Base-by-base conservation (phyloP, 2,797 vertebrate genomes). In the Mycteria americana region DNA sequence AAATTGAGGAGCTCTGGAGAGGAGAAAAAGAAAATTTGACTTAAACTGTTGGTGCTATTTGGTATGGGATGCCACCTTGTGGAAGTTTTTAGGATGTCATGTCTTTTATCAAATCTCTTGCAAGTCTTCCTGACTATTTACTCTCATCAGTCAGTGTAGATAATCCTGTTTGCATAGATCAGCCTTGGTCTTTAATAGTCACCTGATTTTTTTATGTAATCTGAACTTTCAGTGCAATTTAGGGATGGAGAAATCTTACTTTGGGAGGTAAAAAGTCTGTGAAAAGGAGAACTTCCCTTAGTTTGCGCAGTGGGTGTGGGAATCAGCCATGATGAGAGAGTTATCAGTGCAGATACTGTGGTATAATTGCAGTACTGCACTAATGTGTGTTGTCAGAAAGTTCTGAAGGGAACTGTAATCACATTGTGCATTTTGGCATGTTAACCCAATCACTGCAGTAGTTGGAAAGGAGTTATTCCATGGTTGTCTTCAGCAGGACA, bases 51-150 rank as follows among this genome's bases (percentile, higher is more conserved):
- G 46, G 39, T 84, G 63, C 75, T 91, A 0, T 48, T 93, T 82
- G 30, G 83, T 91, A 57, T 86, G 70, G 74, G 76, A 33, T 81
- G 89, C 97, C 98, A 97, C 89, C 98, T 95, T 64, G 96, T 96
- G 97, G 95, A 64, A 15, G 0, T 10, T 43, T 53, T 28, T 48
- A 46, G 37, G 10, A 56, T 51, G 5, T 27, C 48, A 22, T 43
- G 9, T 69, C 21, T 85, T 77, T 72, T 43, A 28, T 24, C 43
- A 76, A 50, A 50, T 67, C 5, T 65, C 23, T 81, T 72, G 3
- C 17, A 35, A 28, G 31, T 50, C 60, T 76, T 86, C 11, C n/a
- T 64, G 15, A 21, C 41, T 83, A 11, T 37, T 57, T 75, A 15
- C 35, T 45, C 22, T 63, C 28, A 68, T 74, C 30, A 35, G 23